Base-by-base conservation (phyloP, 2,797 vertebrate species). In the Phrynocephalus guinanensis region DNA sequence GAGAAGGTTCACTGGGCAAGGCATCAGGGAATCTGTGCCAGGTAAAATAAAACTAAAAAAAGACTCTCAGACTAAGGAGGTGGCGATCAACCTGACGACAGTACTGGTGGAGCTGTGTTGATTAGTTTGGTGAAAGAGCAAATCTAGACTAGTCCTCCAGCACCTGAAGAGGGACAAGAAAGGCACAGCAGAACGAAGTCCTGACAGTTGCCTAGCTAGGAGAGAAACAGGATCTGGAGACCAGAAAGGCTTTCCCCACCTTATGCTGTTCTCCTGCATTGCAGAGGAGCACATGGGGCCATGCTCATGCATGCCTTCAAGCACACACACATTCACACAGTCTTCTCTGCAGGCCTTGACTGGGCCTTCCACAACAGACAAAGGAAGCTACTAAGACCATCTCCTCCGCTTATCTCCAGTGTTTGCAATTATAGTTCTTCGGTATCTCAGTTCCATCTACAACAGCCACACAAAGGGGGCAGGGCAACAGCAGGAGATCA, bases 361-460 rank as follows among this genome's bases (percentile, higher is more conserved):
- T n/a, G 24, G 67, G 77, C 70, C 7, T 73, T 78, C 63, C 50
- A 63, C 56, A 73, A 28, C 68, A 67, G 44, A 68, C 8, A 67
- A 73, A 56, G 33, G 50, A 48, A 75, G 28, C 77, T 5, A 24
- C 63, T 72, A 13, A 20, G 15, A 72, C 22, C 38, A 44, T 71
- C 77, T 77, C 63, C 79, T 38, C 66, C 13, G 28, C 44, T 88
- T 84, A 77, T 83, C 81, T 33, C 66, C 22, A 38, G 48, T 56
- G 66, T 60, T 88, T 82, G 63, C 4, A 48, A 82, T 60, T 56
- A 38, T 16, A 56, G 18, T 9, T 44, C 28, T 52, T 52, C 52
- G 28, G 20, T 44, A 79, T 70, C 48, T 67, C n/a, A 26, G 44
- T 26, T 20, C 20, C 60, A 76, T 75, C 78, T 22, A 84, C 15